These are phyloP conservation scores for Coregonus sp. DNA, from an alignment of 2,797 vertebrate genomes.

Conservation along the genomic window DNA sequence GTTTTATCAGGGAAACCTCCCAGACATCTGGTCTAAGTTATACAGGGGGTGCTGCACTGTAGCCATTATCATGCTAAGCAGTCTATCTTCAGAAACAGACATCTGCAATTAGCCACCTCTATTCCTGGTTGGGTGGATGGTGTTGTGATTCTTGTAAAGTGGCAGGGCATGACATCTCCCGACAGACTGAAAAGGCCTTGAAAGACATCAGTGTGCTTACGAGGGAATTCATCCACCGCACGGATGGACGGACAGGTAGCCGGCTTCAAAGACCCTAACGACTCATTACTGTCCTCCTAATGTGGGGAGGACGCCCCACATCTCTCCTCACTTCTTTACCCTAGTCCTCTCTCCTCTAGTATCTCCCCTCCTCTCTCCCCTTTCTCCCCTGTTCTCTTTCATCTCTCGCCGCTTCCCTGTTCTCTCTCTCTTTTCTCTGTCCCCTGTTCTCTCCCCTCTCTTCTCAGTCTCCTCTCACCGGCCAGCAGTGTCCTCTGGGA, in stretches of 20 bases:
- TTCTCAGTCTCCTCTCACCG: background rate
- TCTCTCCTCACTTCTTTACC: background rate
- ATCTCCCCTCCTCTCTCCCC: background rate
- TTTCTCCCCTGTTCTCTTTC: background rate
- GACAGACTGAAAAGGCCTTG: background rate
- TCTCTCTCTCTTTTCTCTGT: background rate
- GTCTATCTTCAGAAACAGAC: background rate
- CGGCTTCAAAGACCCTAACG: background rate
- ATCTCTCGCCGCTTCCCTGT: background rate
- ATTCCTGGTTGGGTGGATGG: slow-evolving; percentile 57
- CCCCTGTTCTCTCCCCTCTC: background rate
- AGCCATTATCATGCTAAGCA: slow-evolving; percentile 39
- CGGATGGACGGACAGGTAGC: background rate
- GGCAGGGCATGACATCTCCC: background rate
- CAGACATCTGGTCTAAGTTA: slow-evolving; percentile 29
- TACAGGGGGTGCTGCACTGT: too few species aligned
- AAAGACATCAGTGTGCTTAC: background rate
- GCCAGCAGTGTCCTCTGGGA: slow-evolving; percentile 37
- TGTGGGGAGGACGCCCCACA: slow-evolving; percentile 5
- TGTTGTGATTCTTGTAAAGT: slow-evolving; percentile 1
- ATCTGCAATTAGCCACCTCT: background rate
- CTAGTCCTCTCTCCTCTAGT: background rate
- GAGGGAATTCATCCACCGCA: background rate
- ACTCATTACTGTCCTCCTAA: background rate
- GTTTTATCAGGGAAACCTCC: background rate